Evolutionary conservation across 2,888 invertebrate species (phyloP).

Genomic region (Philhelius pedissequus): DNA sequence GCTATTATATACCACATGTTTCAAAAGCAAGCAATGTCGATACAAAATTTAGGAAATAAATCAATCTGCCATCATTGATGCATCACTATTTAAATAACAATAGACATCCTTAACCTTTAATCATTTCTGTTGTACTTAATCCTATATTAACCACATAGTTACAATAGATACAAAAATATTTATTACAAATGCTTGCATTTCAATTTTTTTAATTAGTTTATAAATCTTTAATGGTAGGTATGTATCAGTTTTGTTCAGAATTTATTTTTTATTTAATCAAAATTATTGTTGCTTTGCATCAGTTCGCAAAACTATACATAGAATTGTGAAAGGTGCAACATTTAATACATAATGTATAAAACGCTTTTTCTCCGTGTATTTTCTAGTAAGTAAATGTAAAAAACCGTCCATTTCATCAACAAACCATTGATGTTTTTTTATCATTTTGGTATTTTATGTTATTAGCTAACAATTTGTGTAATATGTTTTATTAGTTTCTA

Average conservation of each 20-base stretch:
- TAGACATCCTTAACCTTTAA: too few relatives aligned
- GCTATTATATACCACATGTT: too few relatives aligned
- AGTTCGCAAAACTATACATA: not conserved
- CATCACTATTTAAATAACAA: too few relatives aligned
- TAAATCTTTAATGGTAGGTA: not conserved
- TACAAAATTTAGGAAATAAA: too few relatives aligned
- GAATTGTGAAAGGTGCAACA: not conserved
- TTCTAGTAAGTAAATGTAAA: constrained; percentile 36
- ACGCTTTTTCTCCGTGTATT: constrained; percentile 8
- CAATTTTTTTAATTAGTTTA: not conserved
- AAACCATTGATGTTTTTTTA: not conserved
- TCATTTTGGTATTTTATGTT: constrained; percentile 20
- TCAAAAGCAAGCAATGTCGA: too few relatives aligned
- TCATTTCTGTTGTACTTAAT: not conserved
- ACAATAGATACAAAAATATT: not conserved
- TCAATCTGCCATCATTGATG: too few relatives aligned
- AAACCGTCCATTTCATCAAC: not conserved
- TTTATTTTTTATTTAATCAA: not conserved
- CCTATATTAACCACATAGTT: not conserved
- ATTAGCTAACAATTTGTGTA: constrained; percentile 20
- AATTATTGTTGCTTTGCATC: not conserved
- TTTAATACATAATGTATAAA: not conserved
- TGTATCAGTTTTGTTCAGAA: not conserved
- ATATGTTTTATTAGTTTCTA: constrained; percentile 10
- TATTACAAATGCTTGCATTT: not conserved